Conservation (phyloP, 2,797 vertebrate species). For the Malacoctenus gilli region DNA sequence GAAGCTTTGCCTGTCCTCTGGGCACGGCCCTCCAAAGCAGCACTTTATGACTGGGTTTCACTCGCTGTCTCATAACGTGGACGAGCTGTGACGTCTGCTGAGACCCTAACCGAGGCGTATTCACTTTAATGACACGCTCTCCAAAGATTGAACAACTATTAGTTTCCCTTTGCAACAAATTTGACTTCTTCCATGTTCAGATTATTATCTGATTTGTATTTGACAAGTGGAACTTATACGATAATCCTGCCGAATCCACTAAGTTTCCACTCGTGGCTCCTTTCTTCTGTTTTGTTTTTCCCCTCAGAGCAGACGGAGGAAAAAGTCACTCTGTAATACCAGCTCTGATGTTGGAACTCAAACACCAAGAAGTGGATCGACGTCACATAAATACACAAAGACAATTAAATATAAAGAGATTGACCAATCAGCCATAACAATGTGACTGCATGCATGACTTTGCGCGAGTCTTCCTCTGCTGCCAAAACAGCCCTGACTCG, state of each 20-base stretch:
- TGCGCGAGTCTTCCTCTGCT: too few species aligned
- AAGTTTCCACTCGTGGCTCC: neutral
- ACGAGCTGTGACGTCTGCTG: conserved; percentile 1
- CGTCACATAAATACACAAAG: neutral
- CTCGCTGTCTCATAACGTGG: conserved; percentile 7
- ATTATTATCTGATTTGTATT: neutral
- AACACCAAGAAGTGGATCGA: neutral
- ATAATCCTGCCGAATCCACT: conserved; percentile 3
- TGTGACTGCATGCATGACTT: too few species aligned
- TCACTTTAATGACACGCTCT: conserved; percentile 10
- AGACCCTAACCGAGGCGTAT: conserved; percentile 6
- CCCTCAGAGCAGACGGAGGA: neutral
- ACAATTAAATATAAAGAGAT: too few species aligned
- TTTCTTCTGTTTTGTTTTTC: neutral
- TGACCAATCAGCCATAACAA: too few species aligned
- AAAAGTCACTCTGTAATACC: too few species aligned
- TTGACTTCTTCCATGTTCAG: neutral
- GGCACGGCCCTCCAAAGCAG: neutral
- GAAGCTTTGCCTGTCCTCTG: neutral
- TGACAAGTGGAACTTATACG: conserved; percentile 8
- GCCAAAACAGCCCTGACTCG: too few species aligned
- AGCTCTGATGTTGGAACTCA: too few species aligned
- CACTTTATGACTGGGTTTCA: conserved; percentile 17
- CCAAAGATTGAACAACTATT: neutral
- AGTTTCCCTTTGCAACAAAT: neutral